These are phyloP conservation scores for Diarsia dahlii DNA, from an alignment of 2,888 invertebrate species.

Conservation along the genomic window DNA sequence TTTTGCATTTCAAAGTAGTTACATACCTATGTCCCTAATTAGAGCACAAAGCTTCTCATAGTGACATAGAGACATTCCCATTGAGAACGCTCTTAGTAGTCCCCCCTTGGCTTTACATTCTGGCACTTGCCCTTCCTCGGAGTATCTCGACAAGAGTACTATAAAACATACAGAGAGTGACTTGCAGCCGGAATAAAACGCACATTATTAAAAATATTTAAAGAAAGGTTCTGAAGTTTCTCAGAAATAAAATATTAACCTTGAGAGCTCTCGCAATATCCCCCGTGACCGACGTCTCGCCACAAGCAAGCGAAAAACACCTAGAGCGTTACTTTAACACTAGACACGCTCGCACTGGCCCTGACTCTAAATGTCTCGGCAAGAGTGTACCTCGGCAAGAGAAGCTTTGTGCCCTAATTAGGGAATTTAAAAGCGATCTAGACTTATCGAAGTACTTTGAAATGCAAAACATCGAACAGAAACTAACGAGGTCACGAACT, in stretches of 20 bases:
- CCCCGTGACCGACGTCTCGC: not conserved
- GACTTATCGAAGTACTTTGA: not conserved
- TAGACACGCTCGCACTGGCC: not conserved
- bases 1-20: too few relatives aligned
- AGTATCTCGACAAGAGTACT: not conserved
- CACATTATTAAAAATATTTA: not conserved
- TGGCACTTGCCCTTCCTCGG: not conserved
- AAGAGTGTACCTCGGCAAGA: not conserved
- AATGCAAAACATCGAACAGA: constrained; percentile 9
- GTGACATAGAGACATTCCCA: too few relatives aligned
- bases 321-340: too few relatives aligned
- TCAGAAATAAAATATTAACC: too few relatives aligned
- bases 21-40: too few relatives aligned
- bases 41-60: too few relatives aligned
- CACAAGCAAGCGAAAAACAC: not conserved
- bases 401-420: not conserved
- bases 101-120: not conserved
- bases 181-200: not conserved
- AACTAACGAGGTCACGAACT: constrained; percentile 1
- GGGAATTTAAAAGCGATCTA: not conserved
- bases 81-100: not conserved
- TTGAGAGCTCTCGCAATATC: not conserved
- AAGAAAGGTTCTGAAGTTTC: not conserved
- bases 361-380: not conserved
- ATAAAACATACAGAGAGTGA: not conserved